These are phyloP conservation scores for Anthonomus grandis DNA, from an alignment of 1,140 invertebrate genomes.

Conservation along the genomic window DNA sequence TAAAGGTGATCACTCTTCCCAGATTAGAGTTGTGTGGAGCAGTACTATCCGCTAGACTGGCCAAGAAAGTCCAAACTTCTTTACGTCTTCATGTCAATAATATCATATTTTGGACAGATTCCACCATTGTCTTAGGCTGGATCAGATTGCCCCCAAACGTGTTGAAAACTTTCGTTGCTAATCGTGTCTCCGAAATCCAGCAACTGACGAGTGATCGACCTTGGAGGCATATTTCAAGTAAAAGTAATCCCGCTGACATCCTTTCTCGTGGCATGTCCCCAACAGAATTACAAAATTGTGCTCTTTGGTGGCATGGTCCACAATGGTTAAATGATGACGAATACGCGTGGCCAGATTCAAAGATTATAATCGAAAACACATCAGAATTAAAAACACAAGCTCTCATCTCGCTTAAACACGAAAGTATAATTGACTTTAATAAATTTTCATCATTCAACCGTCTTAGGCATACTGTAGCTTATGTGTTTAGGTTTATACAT, in stretches of 20 bases:
- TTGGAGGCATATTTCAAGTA: slow-evolving; percentile 45
- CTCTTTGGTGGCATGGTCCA: slow-evolving; percentile 12
- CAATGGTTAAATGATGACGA: neutral
- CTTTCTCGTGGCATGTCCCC: slow-evolving; percentile 42
- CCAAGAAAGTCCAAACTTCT: slow-evolving; percentile 12
- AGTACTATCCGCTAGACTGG: slow-evolving; percentile 26
- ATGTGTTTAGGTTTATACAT: neutral
- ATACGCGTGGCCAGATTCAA: neutral
- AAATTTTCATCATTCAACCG: slow-evolving; percentile 11
- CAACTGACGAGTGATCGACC: slow-evolving; percentile 29
- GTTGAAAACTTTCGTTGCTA: slow-evolving; percentile 41
- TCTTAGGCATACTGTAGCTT: neutral
- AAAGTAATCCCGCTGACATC: slow-evolving; percentile 49
- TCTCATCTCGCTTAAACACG: neutral
- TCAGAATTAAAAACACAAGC: neutral
- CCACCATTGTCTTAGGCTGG: slow-evolving; percentile 29
- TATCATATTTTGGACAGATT: slow-evolving; percentile 19
- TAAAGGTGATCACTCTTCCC: slow-evolving; percentile 39
- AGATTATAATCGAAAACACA: neutral
- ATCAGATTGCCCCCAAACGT: slow-evolving; percentile 18
- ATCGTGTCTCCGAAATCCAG: slow-evolving; percentile 45
- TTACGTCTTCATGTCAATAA: neutral
- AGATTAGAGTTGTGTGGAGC: slow-evolving; percentile 43
- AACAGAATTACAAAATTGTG: neutral
- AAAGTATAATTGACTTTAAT: neutral